phyloP scores from a whole-genome alignment of 2,888 invertebrate genomes.

The Polyommatus iphigenia region DNA sequence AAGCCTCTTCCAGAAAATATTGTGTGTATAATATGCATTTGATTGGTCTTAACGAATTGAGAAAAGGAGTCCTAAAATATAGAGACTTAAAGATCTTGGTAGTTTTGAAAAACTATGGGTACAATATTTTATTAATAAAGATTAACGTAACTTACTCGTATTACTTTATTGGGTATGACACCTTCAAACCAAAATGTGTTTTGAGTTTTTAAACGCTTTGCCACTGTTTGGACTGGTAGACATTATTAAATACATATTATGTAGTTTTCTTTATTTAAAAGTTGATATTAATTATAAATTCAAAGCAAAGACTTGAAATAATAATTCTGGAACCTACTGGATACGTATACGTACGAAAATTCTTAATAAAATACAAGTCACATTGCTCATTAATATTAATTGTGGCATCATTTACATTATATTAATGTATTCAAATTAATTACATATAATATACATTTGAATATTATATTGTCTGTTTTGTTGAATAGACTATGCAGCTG shows the following conservation, averaged over 20 bases:
- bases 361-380: slow-evolving; percentile 4
- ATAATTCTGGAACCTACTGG: background rate
- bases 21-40: no score
- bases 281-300: background rate
- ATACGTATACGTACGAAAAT: background rate
- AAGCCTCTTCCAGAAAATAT: no score
- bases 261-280: background rate
- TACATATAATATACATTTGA: background rate
- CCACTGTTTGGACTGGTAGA: background rate
- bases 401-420: background rate
- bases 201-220: background rate
- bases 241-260: background rate
- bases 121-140: no score
- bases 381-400: slow-evolving; percentile 19
- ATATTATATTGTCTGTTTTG: background rate
- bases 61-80: no score
- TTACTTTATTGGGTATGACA: no score
- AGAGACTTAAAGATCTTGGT: no score
- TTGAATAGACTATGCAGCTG: slow-evolving; percentile 7
- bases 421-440: slow-evolving; percentile 3
- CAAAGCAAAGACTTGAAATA: background rate
- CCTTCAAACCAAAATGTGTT: no score
- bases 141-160: no score
- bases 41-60: no score
- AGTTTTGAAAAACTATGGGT: no score